Percentiles rank a stretch among this genome's conserved stretches.
Conservation (phyloP, 2,113 vertebrate genomes). For the Carassius carassius region DNA sequence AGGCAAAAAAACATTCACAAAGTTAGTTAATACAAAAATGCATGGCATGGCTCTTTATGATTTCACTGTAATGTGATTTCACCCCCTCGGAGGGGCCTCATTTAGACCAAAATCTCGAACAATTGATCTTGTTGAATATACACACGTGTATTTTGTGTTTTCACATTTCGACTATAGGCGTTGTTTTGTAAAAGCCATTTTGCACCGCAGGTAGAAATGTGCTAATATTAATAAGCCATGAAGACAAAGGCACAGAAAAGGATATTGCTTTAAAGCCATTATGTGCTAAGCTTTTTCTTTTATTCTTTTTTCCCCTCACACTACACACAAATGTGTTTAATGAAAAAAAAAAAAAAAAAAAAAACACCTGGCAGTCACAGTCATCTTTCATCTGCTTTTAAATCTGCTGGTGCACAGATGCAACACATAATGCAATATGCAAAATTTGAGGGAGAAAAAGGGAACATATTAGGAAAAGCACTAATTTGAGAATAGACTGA, state of each 20-base stretch:
- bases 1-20: no score
- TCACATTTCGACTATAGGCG: not conserved
- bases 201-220: not conserved
- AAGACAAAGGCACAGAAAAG: not conserved
- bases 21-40: not conserved
- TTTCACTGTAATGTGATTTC: not conserved
- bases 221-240: constrained; percentile 1
- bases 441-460: not conserved
- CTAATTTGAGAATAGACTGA: not conserved
- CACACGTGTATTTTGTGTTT: not conserved
- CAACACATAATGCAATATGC: not conserved
- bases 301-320: not conserved
- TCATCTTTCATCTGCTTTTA: constrained; percentile 1
- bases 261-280: not conserved
- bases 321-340: not conserved
- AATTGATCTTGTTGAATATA: not conserved
- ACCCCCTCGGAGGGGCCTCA: not conserved
- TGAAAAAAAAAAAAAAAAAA: not conserved
- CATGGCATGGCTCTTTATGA: not conserved
- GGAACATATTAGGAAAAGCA: not conserved
- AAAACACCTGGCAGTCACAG: not conserved
- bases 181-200: not conserved
- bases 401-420: not conserved
- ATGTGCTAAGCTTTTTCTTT: not conserved
- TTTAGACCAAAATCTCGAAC: not conserved